Evolutionary conservation across 2,888 invertebrate species (phyloP).

Genomic region (Pemphredon lugubris): DNA sequence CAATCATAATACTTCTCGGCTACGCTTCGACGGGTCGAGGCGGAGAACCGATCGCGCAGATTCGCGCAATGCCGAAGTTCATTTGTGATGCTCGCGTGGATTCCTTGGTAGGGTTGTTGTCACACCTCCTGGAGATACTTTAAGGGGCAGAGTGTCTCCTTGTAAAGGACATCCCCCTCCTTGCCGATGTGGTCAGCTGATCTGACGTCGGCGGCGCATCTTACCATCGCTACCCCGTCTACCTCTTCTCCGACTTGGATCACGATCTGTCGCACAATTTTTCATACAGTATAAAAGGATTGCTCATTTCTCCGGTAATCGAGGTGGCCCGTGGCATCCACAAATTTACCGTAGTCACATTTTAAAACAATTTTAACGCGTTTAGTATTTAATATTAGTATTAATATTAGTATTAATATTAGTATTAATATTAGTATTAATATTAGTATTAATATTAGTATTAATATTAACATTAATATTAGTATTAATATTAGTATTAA

Average conservation of each 20-base stretch:
- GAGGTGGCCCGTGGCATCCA: no score
- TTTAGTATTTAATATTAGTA: no score
- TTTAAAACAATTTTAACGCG: no score
- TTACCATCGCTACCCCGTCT: conserved; percentile 96
- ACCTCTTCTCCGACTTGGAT: conserved; percentile 95
- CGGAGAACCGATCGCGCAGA: conserved; percentile 50
- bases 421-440: no score
- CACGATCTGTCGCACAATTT: conserved; percentile 86
- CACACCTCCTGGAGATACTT: conserved; percentile 98
- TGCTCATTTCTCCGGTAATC: no score
- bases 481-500: no score
- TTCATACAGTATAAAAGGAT: no score
- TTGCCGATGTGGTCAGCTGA: conserved; percentile 74
- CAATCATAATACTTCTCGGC: conserved; percentile 78
- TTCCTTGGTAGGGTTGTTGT: conserved; percentile 84
- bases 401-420: no score
- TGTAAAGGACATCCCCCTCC: conserved; percentile 77
- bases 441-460: no score
- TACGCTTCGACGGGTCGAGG: conserved; percentile 67
- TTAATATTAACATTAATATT: no score
- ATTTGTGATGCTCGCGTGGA: conserved; percentile 65
- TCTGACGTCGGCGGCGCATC: conserved; percentile 92
- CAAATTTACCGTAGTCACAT: no score
- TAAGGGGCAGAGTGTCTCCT: conserved; percentile 94
- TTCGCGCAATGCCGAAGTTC: conserved; percentile 70